Base-by-base conservation (phyloP, 2,888 invertebrate species). In the Alloscopus bannaensis region DNA sequence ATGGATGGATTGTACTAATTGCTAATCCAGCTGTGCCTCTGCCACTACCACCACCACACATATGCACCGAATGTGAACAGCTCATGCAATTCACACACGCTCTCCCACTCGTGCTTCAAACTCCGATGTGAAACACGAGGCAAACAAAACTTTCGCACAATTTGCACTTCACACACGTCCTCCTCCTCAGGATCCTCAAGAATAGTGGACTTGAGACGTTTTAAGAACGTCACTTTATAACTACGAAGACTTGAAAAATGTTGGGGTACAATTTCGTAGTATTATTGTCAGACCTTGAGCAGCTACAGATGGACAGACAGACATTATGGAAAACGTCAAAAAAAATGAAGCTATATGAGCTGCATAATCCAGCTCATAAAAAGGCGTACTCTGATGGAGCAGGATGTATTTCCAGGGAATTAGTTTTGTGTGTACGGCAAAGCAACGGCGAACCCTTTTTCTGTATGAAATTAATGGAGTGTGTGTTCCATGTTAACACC, bases 1-100 rank as follows among this genome's bases (percentile, higher is more conserved):
- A 77, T 70, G 77, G 77, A 70, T 77, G 57, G 77, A 77, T 77
- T 70, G 70, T 47, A 40, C 77, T 77, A 77, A 77, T 77, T 77
- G 59, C 57, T 77, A 70, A 70, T 70, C 77, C 77, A 77, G 69
- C 77, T 77, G 77, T 77, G 69, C 47, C 68, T n/a, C n/a, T n/a
- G n/a, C n/a, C n/a, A n/a, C n/a, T n/a, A 31, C 52, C 57, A 60
- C n/a, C n/a, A n/a, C n/a, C n/a, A n/a, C n/a, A n/a, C n/a, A n/a
- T n/a, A n/a, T n/a, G n/a, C n/a, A n/a, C n/a, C n/a, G n/a, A n/a
- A n/a, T n/a, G n/a, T n/a, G n/a, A n/a, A n/a, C n/a, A n/a, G n/a
- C n/a, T n/a, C n/a, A n/a, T n/a, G n/a, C n/a, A 31, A 31, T 18
- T 8, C 8, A 64, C 50, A 50, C 36, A 24, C 50, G 22, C 31